phyloP scores from a whole-genome alignment of 1,140 invertebrate genomes.

The Scaptomyza graminum region DNA sequence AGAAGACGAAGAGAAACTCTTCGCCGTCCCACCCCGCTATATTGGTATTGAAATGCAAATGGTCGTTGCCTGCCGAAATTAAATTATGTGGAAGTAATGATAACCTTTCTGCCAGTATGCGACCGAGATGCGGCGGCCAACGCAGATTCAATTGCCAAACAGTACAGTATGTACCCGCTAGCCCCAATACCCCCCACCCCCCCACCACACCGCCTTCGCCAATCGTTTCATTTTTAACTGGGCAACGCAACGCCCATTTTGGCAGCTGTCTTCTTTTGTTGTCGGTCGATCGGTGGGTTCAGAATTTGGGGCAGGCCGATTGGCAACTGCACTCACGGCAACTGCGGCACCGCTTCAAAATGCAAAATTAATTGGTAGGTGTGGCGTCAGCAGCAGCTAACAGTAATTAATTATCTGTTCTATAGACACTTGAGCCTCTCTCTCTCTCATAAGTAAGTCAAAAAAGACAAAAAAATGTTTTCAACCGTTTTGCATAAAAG shows the following conservation, averaged over 20 bases:
- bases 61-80: conserved; percentile 77
- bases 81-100: conserved; percentile 84
- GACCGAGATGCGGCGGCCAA: conserved; percentile 32
- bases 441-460: background rate
- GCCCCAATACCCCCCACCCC: background rate
- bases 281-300: background rate
- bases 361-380: conserved; percentile 77
- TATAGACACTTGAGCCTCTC: conserved; percentile 1
- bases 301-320: background rate
- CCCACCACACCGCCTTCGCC: background rate
- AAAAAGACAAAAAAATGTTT: background rate
- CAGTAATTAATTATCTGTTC: conserved; percentile 73
- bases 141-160: conserved; percentile 50
- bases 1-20: background rate
- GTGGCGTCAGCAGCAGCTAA: conserved; percentile 75
- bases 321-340: conserved; percentile 27
- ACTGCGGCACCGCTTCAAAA: conserved; percentile 35
- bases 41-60: conserved; percentile 82
- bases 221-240: conserved; percentile 58
- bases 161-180: conserved; percentile 7
- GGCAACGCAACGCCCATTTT: conserved; percentile 77
- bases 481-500: background rate
- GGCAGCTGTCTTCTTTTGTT: conserved; percentile 69
- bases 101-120: conserved; percentile 71
- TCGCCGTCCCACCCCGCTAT: conserved; percentile 26